Base-by-base conservation (phyloP, 2,113 vertebrate species). In the Semicossyphus pulcher region DNA sequence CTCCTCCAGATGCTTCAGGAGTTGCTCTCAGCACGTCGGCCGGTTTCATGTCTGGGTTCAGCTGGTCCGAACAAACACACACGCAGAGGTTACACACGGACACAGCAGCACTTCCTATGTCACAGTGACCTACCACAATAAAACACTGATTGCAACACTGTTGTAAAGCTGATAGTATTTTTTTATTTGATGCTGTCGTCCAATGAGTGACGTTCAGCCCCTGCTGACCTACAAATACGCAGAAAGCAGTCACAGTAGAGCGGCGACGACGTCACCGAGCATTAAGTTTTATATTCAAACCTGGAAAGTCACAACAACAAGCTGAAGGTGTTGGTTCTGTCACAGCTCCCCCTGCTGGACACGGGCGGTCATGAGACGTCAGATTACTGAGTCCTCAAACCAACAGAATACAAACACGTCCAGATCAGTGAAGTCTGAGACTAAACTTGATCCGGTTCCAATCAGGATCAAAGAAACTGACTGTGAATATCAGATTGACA, bases 131-230 rank as follows among this genome's bases (percentile, higher is more conserved):
- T 21, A 0, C 34, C 12, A 20, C 4, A 3, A 20, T 16, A 47
- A 63, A 70, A 42, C 9, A 18, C 32, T 16, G 26, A 12, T 71
- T 78, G 14, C 71, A n/a, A 70, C 49, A 70, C 11, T 34, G 10
- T 20, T 10, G 5, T 31, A 1, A 2, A 47, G 8, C 15, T 62
- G n/a, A 45, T 36, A 64, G 62, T 54, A 58, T 59, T 76, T 52
- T 34, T 51, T 45, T 58, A 15, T 15, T 70, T 45, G 39, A 16
- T 4, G 21, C 14, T 51, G n/a, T 23, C 5, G 12, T 11, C 68
- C 77, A 72, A 54, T 80, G 7, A 61, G 6, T 3, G 21, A 11
- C 65, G 15, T 12, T 10, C 62, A 34, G 5, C 53, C 39, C 51
- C 42, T 42, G 16, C 34, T 0, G 15, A 25, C 39, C 5, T 1